A percentile compares a stretch with the other conserved stretches of the same genome.
Evolutionary conservation across 2,888 invertebrate species (phyloP).

Genomic region (Prosopocoilus inquinatus): DNA sequence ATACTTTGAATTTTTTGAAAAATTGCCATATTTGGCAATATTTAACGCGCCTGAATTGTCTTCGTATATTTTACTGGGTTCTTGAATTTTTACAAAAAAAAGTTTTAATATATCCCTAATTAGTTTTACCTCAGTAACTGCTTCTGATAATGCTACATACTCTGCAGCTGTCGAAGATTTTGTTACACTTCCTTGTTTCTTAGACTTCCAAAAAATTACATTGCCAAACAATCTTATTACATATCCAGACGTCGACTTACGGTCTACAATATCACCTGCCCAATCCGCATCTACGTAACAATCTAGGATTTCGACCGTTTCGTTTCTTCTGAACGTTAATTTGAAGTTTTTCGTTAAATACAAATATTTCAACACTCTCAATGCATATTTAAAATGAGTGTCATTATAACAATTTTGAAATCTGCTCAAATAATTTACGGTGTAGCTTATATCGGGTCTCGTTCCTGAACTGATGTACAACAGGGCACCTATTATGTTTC

Average conservation of each 20-base stretch:
- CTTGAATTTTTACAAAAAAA: constrained; percentile 18
- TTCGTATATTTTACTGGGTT: constrained; percentile 30
- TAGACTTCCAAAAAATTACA: constrained; percentile 37
- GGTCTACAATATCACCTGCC: constrained; percentile 34
- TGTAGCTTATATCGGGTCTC: no score
- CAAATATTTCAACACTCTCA: constrained; percentile 38
- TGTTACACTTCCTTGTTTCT: constrained; percentile 37
- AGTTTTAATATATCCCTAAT: constrained; percentile 17
- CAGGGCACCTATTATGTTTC: constrained; percentile 22
- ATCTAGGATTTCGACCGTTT: constrained; percentile 17
- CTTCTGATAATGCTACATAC: constrained; percentile 29
- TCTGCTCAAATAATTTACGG: no score
- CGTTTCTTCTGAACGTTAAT: constrained; percentile 24
- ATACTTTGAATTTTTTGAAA: constrained; percentile 24
- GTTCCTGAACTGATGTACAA: no score
- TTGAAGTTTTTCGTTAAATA: constrained; percentile 32
- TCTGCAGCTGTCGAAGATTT: constrained; percentile 31
- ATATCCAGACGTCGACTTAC: constrained; percentile 34
- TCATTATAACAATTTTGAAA: no score
- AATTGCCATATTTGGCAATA: constrained; percentile 31
- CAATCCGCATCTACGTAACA: constrained; percentile 40
- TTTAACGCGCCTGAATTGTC: constrained; percentile 30
- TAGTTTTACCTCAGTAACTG: constrained; percentile 24
- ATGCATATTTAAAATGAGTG: constrained; percentile 23
- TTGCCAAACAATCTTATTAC: constrained; percentile 40